These are phyloP conservation scores for Perccottus glenii DNA, from an alignment of 2,113 vertebrate species.

Conservation along the genomic window DNA sequence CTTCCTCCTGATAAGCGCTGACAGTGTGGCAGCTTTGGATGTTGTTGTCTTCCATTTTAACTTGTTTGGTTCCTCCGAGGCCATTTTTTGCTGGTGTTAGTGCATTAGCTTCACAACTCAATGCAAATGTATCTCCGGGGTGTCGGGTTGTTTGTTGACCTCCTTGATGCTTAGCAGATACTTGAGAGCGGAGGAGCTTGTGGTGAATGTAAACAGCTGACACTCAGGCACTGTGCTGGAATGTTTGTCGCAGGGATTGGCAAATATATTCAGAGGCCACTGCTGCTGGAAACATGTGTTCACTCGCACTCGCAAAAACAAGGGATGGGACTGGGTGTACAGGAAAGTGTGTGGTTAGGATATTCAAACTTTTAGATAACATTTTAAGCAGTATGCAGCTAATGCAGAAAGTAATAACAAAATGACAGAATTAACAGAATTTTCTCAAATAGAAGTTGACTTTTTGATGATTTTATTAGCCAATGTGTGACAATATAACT, in stretches of 20 bases:
- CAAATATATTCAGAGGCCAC: conserved; percentile 43
- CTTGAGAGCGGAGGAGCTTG: conserved; percentile 74
- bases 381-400: no score
- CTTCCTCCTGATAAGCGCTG: conserved; percentile 29
- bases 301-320: conserved; percentile 4
- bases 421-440: no score
- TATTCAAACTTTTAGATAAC: no score
- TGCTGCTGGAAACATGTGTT: conserved; percentile 8
- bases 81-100: conserved; percentile 52
- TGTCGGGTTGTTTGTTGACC: conserved; percentile 76
- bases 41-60: conserved; percentile 61
- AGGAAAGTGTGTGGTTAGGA: no score
- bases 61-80: conserved; percentile 56
- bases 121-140: conserved; percentile 76
- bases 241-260: conserved; percentile 62
- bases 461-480: no score
- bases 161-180: conserved; percentile 76
- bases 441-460: no score
- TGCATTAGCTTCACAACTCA: conserved; percentile 73
- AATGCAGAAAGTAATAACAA: no score
- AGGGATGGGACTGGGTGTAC: no score
- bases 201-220: conserved; percentile 75
- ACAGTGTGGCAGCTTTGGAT: conserved; percentile 58
- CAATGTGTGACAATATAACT: no score
- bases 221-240: conserved; percentile 61